Percentiles rank a stretch among this genome's conserved stretches.
These are phyloP conservation scores for Achlya flavicornis DNA, from an alignment of 2,888 invertebrate species.

Conservation along the genomic window DNA sequence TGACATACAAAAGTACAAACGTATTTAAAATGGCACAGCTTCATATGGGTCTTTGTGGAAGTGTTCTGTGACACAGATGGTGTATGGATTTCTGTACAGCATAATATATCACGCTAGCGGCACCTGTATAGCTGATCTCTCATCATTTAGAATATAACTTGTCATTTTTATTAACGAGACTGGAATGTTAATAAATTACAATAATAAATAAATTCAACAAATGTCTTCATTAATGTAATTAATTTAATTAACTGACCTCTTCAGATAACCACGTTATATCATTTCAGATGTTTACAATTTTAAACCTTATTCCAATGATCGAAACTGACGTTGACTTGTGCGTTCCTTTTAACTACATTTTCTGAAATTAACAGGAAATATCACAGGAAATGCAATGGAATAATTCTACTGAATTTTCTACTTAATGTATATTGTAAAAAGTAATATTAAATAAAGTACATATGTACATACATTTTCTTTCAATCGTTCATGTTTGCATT, in stretches of 20 bases:
- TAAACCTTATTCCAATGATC: neutral
- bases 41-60: too few species aligned
- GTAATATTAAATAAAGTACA: neutral
- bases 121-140: too few species aligned
- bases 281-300: neutral
- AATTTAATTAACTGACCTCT: neutral
- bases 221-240: neutral
- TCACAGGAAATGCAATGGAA: neutral
- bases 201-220: neutral
- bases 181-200: neutral
- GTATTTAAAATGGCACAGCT: too few species aligned
- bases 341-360: neutral
- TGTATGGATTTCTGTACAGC: too few species aligned
- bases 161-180: too few species aligned
- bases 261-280: neutral
- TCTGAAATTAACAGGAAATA: constrained; percentile 1
- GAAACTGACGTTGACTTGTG: neutral
- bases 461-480: constrained; percentile 8
- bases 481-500: constrained; percentile 13
- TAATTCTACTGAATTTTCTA: neutral
- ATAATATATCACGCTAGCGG: too few species aligned
- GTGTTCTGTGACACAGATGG: too few species aligned
- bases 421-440: neutral
- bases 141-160: too few species aligned
- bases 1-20: too few species aligned